Conservation (phyloP, 2,113 vertebrate genomes). For the Helogale parvula region DNA sequence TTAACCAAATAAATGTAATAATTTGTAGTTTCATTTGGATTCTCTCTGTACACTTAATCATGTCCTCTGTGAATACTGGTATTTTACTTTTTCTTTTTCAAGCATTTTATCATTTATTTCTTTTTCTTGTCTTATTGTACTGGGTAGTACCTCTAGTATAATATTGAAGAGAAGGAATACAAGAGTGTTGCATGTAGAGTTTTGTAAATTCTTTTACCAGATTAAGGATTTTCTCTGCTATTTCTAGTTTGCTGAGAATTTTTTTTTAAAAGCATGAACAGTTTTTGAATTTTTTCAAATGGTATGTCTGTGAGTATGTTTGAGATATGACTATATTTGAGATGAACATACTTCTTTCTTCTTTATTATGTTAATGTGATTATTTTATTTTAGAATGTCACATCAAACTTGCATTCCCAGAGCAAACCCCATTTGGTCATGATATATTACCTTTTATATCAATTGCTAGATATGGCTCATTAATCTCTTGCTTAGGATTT, state of each 20-base stretch:
- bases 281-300: slow-evolving; percentile 10
- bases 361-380: not conserved
- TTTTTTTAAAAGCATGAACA: not conserved
- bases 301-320: not conserved
- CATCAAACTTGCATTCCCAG: not conserved
- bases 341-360: not conserved
- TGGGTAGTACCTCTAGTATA: not conserved
- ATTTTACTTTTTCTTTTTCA: not conserved
- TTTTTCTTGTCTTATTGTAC: not conserved
- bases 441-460: not conserved
- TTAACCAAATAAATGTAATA: not conserved
- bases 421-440: not conserved
- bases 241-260: not conserved
- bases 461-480: not conserved
- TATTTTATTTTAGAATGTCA: not conserved
- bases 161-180: not conserved
- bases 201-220: not conserved
- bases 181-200: not conserved
- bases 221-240: not conserved
- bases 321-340: not conserved
- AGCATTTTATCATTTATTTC: not conserved
- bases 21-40: not conserved
- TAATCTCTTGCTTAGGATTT: slow-evolving; percentile 4
- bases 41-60: not conserved
- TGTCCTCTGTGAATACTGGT: not conserved